A percentile compares a stretch with the other conserved stretches of the same genome.
Conservation (phyloP, 1,140 invertebrate species). For the Neodiprion virginianus region DNA sequence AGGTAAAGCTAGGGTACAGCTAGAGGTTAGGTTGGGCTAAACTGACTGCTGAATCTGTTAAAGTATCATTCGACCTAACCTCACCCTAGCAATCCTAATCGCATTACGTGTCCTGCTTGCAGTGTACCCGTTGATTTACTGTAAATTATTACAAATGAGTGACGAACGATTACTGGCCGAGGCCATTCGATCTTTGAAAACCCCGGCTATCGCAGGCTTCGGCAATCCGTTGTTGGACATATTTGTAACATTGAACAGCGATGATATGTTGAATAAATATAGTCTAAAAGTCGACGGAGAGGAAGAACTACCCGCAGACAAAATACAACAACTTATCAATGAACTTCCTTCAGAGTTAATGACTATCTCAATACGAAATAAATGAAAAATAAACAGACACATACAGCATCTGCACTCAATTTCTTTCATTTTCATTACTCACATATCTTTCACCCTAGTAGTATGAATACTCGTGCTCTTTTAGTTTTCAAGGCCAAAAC, state of each 20-base stretch:
- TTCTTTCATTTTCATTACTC: conserved; percentile 17
- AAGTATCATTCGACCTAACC: too few species aligned
- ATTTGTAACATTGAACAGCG: conserved; percentile 51
- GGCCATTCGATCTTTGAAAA: conserved; percentile 16
- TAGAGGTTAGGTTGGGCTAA: too few species aligned
- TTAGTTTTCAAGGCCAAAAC: conserved; percentile 10
- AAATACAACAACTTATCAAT: conserved; percentile 46
- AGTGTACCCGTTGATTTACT: not conserved
- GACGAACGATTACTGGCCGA: not conserved
- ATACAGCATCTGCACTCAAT: not conserved
- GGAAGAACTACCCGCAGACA: conserved; percentile 54
- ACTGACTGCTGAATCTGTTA: too few species aligned
- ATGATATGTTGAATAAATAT: conserved; percentile 66
- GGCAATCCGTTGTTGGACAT: conserved; percentile 74
- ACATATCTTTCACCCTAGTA: conserved; percentile 12
- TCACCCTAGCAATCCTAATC: too few species aligned
- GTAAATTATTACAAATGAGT: not conserved
- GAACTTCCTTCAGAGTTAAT: conserved; percentile 46
- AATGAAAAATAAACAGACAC: too few species aligned
- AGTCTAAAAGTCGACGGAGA: conserved; percentile 60
- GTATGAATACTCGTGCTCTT: not conserved
- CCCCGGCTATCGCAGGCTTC: conserved; percentile 58
- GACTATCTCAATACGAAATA: conserved; percentile 8
- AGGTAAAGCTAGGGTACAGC: too few species aligned
- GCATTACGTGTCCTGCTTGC: too few species aligned